Evolutionary conservation across 2,888 invertebrate species (phyloP), one percentile per base, ranked within the genome.

Genomic region (Odiellus spinosus): DNA sequence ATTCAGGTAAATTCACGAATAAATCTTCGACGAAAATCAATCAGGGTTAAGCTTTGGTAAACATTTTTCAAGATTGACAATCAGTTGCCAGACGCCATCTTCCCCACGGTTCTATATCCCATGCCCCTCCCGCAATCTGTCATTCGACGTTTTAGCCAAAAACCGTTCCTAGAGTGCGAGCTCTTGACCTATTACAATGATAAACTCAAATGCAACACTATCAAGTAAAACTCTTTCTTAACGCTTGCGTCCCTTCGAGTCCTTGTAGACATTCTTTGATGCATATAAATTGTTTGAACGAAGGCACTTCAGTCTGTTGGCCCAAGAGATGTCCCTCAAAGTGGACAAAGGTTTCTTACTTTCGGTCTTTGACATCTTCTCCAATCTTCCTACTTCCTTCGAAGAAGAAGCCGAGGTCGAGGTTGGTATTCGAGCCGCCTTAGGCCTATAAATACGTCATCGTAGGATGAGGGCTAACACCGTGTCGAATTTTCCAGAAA

Each of bases 61-160:
- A n/a, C n/a, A n/a, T n/a, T 12, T 43, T 60, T 74, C 19, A 73
- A 85, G 73, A 70, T 85, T 50, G 85, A 86, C 64, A 83, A 84
- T 64, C 80, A 81, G 64, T 61, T 78, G 51, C 69, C 71, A 44
- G 78, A 80, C 59, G 77, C 80, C 12, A 73, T 77, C 35, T 80
- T 78, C 60, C 79, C 80, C 0, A 74, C 76, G 36, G 76, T 79
- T 10, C 58, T 81, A 12, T 71, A 77, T 58, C 76, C 78, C 0
- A 72, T 74, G 1, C 75, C 79, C 6, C 48, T 51, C 5, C 53
- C 53, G 1, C 50, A 51, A 39, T 44, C 47, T 15, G 63, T 69
- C 21, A 62, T 71, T 12, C 70, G 71, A 57, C 69, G 67, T 55
- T 59, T 63, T 40, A 68, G 72, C 3, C 69, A 72, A 36, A 74